A percentile compares a stretch with the other conserved stretches of the same genome.
phyloP scores from a whole-genome alignment of 2,113 vertebrate genomes.

The Lasiurus borealis region DNA sequence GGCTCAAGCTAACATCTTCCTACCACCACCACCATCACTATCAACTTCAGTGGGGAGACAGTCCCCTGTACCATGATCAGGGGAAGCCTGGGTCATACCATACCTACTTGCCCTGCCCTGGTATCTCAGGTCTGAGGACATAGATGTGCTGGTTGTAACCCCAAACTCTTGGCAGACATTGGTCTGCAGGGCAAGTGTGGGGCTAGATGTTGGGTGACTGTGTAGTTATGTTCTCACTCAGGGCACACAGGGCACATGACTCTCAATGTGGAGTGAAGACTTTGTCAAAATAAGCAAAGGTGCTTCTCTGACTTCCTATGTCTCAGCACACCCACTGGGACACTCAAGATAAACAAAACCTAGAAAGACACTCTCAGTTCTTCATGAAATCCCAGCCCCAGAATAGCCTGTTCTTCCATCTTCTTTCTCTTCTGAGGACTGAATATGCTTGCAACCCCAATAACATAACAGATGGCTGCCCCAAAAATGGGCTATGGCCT shows the following conservation, averaged over 20 bases:
- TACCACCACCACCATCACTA: neutral
- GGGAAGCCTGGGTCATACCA: neutral
- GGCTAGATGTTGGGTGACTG: neutral
- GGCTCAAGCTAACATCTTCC: neutral
- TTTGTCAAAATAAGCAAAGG: conserved; percentile 25
- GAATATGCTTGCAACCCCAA: neutral
- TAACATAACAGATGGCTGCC: neutral
- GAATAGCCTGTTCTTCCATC: neutral
- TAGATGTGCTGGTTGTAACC: neutral
- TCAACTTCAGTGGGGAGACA: neutral
- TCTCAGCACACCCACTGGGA: neutral
- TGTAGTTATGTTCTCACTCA: neutral
- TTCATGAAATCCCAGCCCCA: no score
- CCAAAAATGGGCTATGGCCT: neutral
- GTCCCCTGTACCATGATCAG: neutral
- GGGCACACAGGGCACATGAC: neutral
- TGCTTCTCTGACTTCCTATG: neutral
- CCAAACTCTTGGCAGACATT: neutral
- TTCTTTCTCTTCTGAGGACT: neutral
- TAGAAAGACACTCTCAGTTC: neutral
- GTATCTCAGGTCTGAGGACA: neutral
- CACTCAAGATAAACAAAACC: neutral
- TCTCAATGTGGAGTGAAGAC: neutral
- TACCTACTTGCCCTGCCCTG: neutral
- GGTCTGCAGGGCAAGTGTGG: neutral